Evolutionary conservation across 2,888 invertebrate species (phyloP).

Genomic region (Drosophila picticornis): DNA sequence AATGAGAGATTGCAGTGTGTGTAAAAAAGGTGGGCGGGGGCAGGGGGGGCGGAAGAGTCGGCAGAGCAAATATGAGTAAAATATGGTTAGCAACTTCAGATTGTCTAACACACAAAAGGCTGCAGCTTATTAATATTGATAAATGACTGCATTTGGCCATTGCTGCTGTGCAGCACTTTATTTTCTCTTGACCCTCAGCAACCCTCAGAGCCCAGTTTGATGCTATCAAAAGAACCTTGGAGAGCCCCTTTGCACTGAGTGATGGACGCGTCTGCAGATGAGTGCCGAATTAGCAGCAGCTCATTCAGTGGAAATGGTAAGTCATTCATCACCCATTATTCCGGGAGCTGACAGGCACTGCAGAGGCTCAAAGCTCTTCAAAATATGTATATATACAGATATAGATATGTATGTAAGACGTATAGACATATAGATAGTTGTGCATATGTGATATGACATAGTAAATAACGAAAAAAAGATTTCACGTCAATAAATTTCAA

Average conservation of each 20-base stretch:
- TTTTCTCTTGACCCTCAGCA: neutral
- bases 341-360: conserved; percentile 35
- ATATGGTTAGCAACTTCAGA: conserved; percentile 8
- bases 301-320: conserved; percentile 19
- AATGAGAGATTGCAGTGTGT: conserved; percentile 29
- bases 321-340: conserved; percentile 36
- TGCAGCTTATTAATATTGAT: conserved; percentile 34
- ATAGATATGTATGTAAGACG: neutral
- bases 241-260: neutral
- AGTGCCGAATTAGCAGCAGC: conserved; percentile 20
- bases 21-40: neutral
- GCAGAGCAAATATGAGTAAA: neutral
- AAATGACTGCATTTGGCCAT: conserved; percentile 14
- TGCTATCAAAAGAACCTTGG: conserved; percentile 5
- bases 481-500: neutral
- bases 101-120: conserved; percentile 3
- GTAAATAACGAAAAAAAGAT: neutral
- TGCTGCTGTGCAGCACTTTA: conserved; percentile 1
- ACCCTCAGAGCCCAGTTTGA: neutral
- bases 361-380: neutral
- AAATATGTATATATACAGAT: neutral
- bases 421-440: neutral
- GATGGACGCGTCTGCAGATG: conserved; percentile 6
- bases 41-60: neutral
- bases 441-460: neutral